Evolutionary conservation across 2,888 invertebrate genomes (phyloP), one percentile per base, ranked within the genome.

Genomic region (Nomada lathburiana): DNA sequence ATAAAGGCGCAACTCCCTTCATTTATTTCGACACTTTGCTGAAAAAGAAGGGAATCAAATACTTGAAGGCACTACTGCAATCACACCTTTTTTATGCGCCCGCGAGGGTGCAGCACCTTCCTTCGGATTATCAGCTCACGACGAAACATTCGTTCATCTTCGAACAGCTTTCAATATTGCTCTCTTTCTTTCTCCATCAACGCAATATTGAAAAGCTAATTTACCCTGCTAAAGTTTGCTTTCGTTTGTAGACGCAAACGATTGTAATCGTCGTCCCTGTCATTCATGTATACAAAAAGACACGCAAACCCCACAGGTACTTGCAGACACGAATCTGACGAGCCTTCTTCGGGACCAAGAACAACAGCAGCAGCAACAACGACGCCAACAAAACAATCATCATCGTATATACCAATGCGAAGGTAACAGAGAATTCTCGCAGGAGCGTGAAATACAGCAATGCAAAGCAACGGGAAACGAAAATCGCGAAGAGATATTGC

Each of bases 401-500:
- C 47, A 47, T 47, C 53, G 47, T 13, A 71, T 26, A 42, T 63
- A 29, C n/a, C 29, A 44, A n/a, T 64, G 67, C 52, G 57, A 69
- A 5, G n/a, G 55, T 29, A 53, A 42, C 11, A 55, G 52, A 52
- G 42, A 65, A 10, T 60, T 65, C 1, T 55, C 71, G 29, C 36
- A 57, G 53, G 71, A 82, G 20, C 57, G 55, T 3, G 65, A 76
- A 9, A 72, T 63, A 18, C 78, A 63, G 59, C 80, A 79, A 44
- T 82, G 77, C 65, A 86, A 53, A 20, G 81, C 88, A 50, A 76
- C 70, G 64, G 29, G 83, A 9, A 93, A 93, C 60, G 92, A 90
- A 26, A 92, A 92, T 68, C 83, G 87, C 50, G 93, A 93, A 71
- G 92, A 91, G 18, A 94, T 94, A 29, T 82, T 89, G 52, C 87